Evolutionary conservation across 2,888 invertebrate genomes (phyloP).

Genomic region (Andrena camellia): DNA sequence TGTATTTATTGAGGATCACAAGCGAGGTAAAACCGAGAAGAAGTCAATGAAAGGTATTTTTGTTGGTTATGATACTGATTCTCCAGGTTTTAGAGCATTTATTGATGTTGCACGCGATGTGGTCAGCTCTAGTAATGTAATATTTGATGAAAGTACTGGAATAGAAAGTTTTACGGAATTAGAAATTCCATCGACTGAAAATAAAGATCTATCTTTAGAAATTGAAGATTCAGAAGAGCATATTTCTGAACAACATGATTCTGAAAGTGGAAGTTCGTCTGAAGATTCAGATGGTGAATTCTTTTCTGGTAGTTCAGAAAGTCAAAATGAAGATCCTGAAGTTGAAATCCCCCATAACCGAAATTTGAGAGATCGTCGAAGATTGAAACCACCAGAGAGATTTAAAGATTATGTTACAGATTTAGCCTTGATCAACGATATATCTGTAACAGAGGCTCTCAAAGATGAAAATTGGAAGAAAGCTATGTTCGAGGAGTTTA

Average conservation of each 20-base stretch:
- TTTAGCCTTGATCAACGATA: constrained; percentile 61
- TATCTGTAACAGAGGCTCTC: constrained; percentile 70
- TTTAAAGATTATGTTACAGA: constrained; percentile 48
- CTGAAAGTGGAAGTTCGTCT: background rate
- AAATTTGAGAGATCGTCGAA: constrained; percentile 58
- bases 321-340: background rate
- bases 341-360: background rate
- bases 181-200: background rate
- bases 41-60: constrained; percentile 64
- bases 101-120: constrained; percentile 55
- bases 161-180: constrained; percentile 22
- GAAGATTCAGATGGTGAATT: background rate
- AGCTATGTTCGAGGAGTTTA: constrained; percentile 52
- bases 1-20: constrained; percentile 62
- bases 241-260: background rate
- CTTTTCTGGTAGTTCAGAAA: background rate
- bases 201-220: background rate
- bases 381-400: constrained; percentile 51
- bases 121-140: constrained; percentile 62
- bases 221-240: background rate
- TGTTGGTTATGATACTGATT: constrained; percentile 70
- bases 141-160: constrained; percentile 55
- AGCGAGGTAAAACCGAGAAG: constrained; percentile 60
- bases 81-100: constrained; percentile 64
- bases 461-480: constrained; percentile 68